Base-by-base conservation (phyloP, 2,797 vertebrate genomes). In the Numenius phaeopus region DNA sequence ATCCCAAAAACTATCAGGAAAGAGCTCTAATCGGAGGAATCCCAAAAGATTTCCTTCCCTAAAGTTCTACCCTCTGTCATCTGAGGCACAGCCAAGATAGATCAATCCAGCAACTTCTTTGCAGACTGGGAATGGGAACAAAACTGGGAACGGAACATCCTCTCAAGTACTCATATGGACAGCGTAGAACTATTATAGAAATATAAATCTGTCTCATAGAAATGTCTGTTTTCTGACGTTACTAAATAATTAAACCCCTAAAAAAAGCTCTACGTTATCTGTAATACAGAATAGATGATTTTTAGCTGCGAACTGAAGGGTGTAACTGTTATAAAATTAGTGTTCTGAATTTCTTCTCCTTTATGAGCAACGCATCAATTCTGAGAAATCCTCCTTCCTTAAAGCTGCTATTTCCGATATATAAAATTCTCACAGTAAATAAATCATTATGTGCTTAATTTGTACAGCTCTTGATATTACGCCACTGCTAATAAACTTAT, bases 401-500 rank as follows among this genome's bases (percentile, higher is more conserved):
- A 89, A 77, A 79, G 52, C 30, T 54, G 22, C 40, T 85, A 72
- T 24, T 87, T 88, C 64, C 58, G 49, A 20, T 42, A 58, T 26
- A 71, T 62, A 61, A 77, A 89, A 49, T 26, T 50, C 44, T 90
- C 49, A 89, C 3, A 75, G 79, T 40, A 75, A 71, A 72, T 87
- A 72, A 84, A 52, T 57, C 21, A 47, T 44, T 40, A 83, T 10
- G 17, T 57, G 77, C 26, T 84, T 83, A 77, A 77, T 82, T 83
- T 70, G 39, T 86, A 71, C 27, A 67, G 84, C 57, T 83, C 79
- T 89, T 87, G 47, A 50, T 73, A 76, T 93, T 84, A 70, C 14
- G 62, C n/a, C 66, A 90, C 73, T 90, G 76, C 52, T 79, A 87
- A 83, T 29, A 52, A 88, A 78, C 86, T 58, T 94, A 64, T 94